phyloP scores from a whole-genome alignment of 2,113 vertebrate genomes.

The Hydrolagus affinis region DNA sequence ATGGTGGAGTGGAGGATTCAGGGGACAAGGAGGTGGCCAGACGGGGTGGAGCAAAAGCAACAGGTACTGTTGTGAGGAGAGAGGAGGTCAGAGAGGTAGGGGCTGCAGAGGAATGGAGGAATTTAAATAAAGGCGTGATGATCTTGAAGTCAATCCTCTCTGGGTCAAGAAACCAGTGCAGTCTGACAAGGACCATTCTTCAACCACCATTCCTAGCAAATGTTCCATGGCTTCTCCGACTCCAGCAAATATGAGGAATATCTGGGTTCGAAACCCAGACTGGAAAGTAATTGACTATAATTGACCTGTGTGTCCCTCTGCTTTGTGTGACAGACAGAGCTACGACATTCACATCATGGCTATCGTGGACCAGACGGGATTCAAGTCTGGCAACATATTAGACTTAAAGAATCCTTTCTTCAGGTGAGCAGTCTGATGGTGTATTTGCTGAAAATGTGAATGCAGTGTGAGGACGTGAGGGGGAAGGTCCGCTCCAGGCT shows the following conservation, averaged over 20 bases:
- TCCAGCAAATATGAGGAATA: background rate
- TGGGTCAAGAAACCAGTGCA: too few relatives aligned
- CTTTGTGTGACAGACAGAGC: slow-evolving; percentile 54
- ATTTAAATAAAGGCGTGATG: too few relatives aligned
- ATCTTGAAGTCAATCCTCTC: too few relatives aligned
- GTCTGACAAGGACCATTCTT: too few relatives aligned
- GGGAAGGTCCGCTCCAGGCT: background rate
- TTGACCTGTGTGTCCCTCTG: slow-evolving; percentile 33
- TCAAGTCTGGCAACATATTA: slow-evolving; percentile 63
- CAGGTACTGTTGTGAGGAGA: too few relatives aligned
- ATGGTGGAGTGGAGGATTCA: too few relatives aligned
- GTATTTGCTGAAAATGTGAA: background rate
- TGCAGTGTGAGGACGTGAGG: too few relatives aligned
- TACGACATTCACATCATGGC: slow-evolving; percentile 66
- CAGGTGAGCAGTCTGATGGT: slow-evolving; percentile 46
- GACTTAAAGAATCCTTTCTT: slow-evolving; percentile 69
- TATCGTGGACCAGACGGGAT: slow-evolving; percentile 64
- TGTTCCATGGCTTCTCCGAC: background rate
- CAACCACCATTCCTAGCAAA: too few relatives aligned
- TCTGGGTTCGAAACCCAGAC: background rate
- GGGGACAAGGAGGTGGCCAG: too few relatives aligned
- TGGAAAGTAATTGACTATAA: background rate
- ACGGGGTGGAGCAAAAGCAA: too few relatives aligned
- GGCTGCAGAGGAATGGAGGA: too few relatives aligned
- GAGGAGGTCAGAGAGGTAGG: too few relatives aligned